These are phyloP conservation scores for Lymantria monacha DNA, from an alignment of 2,888 invertebrate genomes.

Conservation along the genomic window DNA sequence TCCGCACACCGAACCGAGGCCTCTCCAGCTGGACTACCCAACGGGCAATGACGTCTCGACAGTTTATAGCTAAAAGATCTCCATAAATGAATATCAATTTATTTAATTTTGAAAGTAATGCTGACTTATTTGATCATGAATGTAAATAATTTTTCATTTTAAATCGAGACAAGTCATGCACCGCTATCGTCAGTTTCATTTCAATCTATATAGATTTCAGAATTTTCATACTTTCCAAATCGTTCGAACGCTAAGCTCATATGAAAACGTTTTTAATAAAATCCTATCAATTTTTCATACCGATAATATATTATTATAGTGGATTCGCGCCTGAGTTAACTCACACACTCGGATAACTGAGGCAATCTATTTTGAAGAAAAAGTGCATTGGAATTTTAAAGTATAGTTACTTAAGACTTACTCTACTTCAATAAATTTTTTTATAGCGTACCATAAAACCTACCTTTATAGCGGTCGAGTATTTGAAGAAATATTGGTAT, in stretches of 20 bases:
- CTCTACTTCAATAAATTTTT: conserved; percentile 22
- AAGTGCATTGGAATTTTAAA: conserved; percentile 34
- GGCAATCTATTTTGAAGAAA: conserved; percentile 44
- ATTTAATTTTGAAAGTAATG: no score
- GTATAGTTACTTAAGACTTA: conserved; percentile 29
- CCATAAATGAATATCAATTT: no score
- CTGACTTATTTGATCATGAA: not conserved
- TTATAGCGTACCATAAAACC: conserved; percentile 21
- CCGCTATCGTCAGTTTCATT: conserved; percentile 15
- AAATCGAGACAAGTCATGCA: not conserved
- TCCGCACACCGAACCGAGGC: no score
- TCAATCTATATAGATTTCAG: conserved; percentile 19
- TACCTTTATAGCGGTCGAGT: conserved; percentile 2
- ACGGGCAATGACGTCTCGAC: no score
- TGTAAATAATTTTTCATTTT: not conserved
- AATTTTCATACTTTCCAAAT: conserved; percentile 23
- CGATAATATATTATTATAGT: conserved; percentile 44
- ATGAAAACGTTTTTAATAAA: conserved; percentile 42
- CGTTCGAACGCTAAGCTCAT: conserved; percentile 25
- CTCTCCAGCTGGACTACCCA: no score
- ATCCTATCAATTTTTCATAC: conserved; percentile 37
- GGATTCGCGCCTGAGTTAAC: conserved; percentile 43
- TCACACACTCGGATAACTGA: conserved; percentile 33
- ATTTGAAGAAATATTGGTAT: conserved; percentile 1
- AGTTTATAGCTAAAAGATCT: not conserved